phyloP scores from a whole-genome alignment of 1,140 invertebrate genomes.

The Acyrthosiphon pisum region DNA sequence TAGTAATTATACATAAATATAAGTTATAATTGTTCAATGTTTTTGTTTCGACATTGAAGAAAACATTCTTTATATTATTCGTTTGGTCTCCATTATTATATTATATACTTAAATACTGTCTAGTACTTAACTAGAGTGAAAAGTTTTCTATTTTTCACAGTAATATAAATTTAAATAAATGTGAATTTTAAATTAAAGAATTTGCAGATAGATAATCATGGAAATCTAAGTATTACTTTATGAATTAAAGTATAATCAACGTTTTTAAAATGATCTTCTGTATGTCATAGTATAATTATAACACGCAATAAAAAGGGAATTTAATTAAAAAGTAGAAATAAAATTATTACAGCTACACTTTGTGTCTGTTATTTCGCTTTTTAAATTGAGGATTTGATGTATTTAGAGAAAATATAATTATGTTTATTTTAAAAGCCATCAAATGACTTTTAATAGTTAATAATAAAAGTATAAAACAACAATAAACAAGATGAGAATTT shows the following conservation, averaged over 20 bases:
- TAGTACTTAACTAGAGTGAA: background rate
- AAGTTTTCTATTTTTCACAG: background rate
- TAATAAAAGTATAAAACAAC: background rate
- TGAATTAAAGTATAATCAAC: background rate
- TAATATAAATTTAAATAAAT: background rate
- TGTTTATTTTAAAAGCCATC: background rate
- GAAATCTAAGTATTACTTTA: background rate
- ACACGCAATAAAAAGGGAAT: slow-evolving; percentile 1
- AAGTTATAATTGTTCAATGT: too few species aligned
- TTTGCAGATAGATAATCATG: background rate
- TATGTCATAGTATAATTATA: background rate
- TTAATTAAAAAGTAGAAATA: slow-evolving; percentile 20
- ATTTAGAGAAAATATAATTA: slow-evolving; percentile 19
- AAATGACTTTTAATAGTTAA: background rate
- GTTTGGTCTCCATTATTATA: background rate
- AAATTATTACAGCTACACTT: background rate
- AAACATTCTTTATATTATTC: background rate
- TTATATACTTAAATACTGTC: background rate
- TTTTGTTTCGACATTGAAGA: background rate
- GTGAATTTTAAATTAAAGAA: background rate
- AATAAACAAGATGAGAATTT: background rate
- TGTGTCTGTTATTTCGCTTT: background rate
- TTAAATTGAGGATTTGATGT: slow-evolving; percentile 7
- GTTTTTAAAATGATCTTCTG: slow-evolving; percentile 11
- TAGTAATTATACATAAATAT: too few species aligned